Base-by-base conservation (phyloP, 2,113 vertebrate species). In the Aptenodytes forsteri region DNA sequence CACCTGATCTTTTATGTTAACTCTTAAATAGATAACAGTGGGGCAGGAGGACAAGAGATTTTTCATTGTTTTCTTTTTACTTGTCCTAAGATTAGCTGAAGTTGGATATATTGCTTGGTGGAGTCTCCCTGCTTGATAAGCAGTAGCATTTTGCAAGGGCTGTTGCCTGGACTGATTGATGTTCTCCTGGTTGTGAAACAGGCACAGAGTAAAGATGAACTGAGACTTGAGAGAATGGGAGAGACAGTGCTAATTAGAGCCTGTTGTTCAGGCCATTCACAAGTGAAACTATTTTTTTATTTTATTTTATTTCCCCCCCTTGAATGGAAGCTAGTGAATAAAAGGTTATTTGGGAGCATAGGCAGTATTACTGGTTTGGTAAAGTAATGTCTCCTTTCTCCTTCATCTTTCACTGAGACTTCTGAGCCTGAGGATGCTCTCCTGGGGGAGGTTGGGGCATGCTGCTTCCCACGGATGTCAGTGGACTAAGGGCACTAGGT, bases 371-470 rank as follows among this genome's bases (percentile, higher is more conserved):
- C 5, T 46, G 30, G 11, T 40, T 61, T 65, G 65, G 29, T 75
- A 11, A 80, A 56, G 20, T 67, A 40, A 38, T 18, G 27, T 58
- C 49, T 49, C 22, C 22, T 86, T 83, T 62, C 17, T 34, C 55
- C 59, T 88, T 61, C 14, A 2, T 59, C 26, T 77, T 52, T 22
- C 23, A 10, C 16, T 47, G 75, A 58, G 71, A 7, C 18, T 64
- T 13, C 38, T 38, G 47, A 27, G 50, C 44, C 30, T 6, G 34
- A 67, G 34, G 59, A 52, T 87, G 76, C 38, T 36, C 36, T 49
- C 29, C 8, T 18, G 1, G 2, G 55, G 40, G 44, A 25, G 30
- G 16, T 0, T 29, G 54, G 40, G 29, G 4, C 6, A 0, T 16
- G 15, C 40, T 54, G 64, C 47, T 83, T 36, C 44, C 25, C 25